Percentiles rank a stretch among this genome's conserved stretches.
phyloP scores from a whole-genome alignment of 2,797 vertebrate genomes.

The Odontamblyopus lacepedii region DNA sequence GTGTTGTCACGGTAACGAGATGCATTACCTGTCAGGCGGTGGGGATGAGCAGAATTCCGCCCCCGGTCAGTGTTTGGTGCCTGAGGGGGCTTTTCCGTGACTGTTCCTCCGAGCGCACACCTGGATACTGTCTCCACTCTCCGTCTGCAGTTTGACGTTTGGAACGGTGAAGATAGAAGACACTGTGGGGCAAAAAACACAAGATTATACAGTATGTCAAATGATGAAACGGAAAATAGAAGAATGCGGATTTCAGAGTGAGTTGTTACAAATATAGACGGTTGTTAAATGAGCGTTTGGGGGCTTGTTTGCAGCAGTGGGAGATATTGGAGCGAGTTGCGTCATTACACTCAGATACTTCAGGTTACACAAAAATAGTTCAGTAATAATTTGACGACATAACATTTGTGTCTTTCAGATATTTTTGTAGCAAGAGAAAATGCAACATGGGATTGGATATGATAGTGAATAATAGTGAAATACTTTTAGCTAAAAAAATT shows the following conservation, averaged over 20 bases:
- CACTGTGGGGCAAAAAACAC: constrained; percentile 75
- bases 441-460: not conserved
- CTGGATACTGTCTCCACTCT: constrained; percentile 89
- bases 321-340: constrained; percentile 1
- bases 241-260: constrained; percentile 16
- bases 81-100: constrained; percentile 87
- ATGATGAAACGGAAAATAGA: constrained; percentile 30
- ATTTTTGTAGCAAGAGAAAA: not conserved
- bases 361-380: not conserved
- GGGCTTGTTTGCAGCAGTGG: constrained; percentile 24
- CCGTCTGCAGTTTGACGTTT: constrained; percentile 90
- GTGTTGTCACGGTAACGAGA: constrained; percentile 32
- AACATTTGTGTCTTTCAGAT: not conserved
- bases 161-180: constrained; percentile 93
- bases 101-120: constrained; percentile 89
- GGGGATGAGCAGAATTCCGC: constrained; percentile 59
- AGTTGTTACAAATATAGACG: constrained; percentile 27
- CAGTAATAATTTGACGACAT: not conserved
- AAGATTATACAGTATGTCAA: constrained; percentile 21
- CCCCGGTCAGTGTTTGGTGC: constrained; percentile 88
- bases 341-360: constrained; percentile 1
- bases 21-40: constrained; percentile 62
- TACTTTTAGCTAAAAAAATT: not conserved
- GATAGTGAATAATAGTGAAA: not conserved
- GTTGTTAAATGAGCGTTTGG: constrained; percentile 28